Percentiles rank a stretch among this genome's conserved stretches.
Evolutionary conservation across 2,888 invertebrate genomes (phyloP).

Genomic region (Rhorus exstirpatorius): DNA sequence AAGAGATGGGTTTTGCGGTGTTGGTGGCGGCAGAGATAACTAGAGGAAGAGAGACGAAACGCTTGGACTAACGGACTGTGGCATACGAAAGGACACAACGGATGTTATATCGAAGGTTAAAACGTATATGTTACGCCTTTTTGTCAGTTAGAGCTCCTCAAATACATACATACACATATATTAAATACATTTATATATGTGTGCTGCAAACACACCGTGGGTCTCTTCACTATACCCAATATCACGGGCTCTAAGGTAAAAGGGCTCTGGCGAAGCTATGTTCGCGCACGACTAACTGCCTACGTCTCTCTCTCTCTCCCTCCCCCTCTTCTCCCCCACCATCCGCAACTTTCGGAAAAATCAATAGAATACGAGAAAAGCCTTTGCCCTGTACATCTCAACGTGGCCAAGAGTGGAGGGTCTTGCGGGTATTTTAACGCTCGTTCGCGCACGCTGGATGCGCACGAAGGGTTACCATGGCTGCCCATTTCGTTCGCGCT

Average conservation of each 20-base stretch:
- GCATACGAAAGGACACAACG: constrained; percentile 17
- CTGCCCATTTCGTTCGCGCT: constrained; percentile 53
- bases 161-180: constrained; percentile 9
- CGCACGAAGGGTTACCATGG: constrained; percentile 53
- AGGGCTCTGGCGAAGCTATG: constrained; percentile 65
- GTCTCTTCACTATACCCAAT: constrained; percentile 64
- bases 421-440: constrained; percentile 66
- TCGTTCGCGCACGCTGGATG: constrained; percentile 47
- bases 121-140: constrained; percentile 67
- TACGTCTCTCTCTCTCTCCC: too few relatives aligned
- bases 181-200: constrained; percentile 5
- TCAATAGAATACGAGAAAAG: constrained; percentile 89
- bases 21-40: not conserved
- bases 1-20: constrained; percentile 17
- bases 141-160: constrained; percentile 70
- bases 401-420: constrained; percentile 75
- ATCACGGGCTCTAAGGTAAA: constrained; percentile 62
- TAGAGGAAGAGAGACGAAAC: not conserved
- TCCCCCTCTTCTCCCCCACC: too few relatives aligned
- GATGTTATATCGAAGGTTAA: not conserved
- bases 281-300: constrained; percentile 79
- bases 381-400: constrained; percentile 73
- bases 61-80: not conserved
- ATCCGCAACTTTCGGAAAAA: constrained; percentile 88
- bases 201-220: constrained; percentile 63